Base-by-base conservation (phyloP, 2,888 invertebrate species). In the Cryptocheilus praepositus region DNA sequence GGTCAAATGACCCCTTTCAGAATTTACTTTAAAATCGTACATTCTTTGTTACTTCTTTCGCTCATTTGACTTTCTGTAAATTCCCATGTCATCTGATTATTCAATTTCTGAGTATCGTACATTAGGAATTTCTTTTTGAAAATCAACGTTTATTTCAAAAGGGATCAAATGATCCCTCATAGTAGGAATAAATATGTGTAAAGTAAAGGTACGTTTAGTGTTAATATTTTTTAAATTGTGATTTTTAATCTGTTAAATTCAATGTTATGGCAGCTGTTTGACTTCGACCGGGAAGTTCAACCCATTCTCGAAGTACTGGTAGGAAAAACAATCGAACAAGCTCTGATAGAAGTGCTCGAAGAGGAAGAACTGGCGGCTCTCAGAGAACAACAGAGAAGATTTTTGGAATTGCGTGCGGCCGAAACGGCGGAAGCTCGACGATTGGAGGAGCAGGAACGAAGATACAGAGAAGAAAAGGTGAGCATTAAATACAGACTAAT, bases 211-310 rank as follows among this genome's bases (percentile, higher is more conserved):
- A n/a, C n/a, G n/a, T n/a, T n/a, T n/a, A n/a, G n/a, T n/a, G n/a
- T n/a, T n/a, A n/a, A n/a, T n/a, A n/a, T n/a, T n/a, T n/a, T n/a
- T n/a, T n/a, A n/a, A n/a, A n/a, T n/a, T n/a, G n/a, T n/a, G n/a
- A n/a, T n/a, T n/a, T n/a, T n/a, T n/a, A n/a, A n/a, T 49, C 11
- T 46, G n/a, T 4, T 18, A 18, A 8, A 15, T 44, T 58, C 8
- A 2, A 36, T 36, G 11, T 36, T 11, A 11, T 7, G 7, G 36
- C 71, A 94, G 95, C 90, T 98, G 64, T 97, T 96, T 90, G 95
- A 98, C 90, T 98, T 96, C 90, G 97, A 98, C 89, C 90, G 93
- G 84, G 97, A 98, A 89, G 96, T 97, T 61, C 94, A 95, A 87
- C 96, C 97, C 1, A 93, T 98, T 74, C 91, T 98, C 72, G 97